A percentile compares a stretch with the other conserved stretches of the same genome.
Conservation (phyloP, 2,888 invertebrate species). For the Macrosoma leucophasiata region DNA sequence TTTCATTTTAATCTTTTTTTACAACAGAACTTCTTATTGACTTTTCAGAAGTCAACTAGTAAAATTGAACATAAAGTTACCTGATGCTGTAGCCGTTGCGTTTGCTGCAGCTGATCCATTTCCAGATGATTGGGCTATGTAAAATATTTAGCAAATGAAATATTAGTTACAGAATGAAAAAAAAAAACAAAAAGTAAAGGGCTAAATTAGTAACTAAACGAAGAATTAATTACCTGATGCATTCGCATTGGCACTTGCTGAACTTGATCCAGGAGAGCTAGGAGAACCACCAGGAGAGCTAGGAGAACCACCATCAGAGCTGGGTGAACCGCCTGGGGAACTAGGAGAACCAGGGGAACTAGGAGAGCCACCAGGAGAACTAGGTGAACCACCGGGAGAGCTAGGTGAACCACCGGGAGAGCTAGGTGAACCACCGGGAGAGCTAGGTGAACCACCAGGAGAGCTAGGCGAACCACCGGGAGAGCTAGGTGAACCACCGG, state of each 20-base stretch:
- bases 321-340: background rate
- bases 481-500: no score
- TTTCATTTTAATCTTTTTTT: no score
- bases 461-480: no score
- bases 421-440: background rate
- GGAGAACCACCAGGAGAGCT: background rate
- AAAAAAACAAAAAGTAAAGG: no score
- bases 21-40: no score
- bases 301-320: no score
- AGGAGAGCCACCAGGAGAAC: background rate
- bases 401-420: background rate
- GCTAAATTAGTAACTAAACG: no score
- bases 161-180: no score
- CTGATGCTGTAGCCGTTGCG: background rate
- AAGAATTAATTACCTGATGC: slow-evolving; percentile 1
- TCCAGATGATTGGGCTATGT: background rate
- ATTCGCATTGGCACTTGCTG: background rate
- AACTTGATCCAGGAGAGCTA: background rate
- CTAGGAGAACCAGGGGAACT: background rate
- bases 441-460: no score
- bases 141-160: no score
- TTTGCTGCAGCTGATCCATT: background rate
- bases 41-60: no score
- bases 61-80: no score
- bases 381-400: background rate